These are phyloP conservation scores for Bradypodion pumilum DNA, from an alignment of 2,797 vertebrate species.

Conservation along the genomic window DNA sequence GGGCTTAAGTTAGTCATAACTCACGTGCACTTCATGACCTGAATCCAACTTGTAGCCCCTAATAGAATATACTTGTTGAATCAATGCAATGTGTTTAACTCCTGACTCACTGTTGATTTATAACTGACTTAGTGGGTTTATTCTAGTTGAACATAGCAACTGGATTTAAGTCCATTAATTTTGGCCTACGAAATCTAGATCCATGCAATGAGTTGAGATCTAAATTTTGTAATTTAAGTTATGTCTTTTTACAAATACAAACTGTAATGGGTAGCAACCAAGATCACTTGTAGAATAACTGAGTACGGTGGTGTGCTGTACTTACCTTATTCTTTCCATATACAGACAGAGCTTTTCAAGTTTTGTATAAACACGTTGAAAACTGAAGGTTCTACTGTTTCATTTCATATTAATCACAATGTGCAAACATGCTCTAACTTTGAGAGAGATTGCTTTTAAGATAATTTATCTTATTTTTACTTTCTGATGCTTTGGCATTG, in stretches of 20 bases:
- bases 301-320: background rate
- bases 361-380: slow-evolving; percentile 4
- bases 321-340: background rate
- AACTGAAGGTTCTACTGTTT: background rate
- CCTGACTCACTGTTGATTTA: too few species aligned
- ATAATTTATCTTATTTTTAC: background rate
- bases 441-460: background rate
- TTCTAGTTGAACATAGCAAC: too few species aligned
- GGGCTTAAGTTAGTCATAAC: background rate
- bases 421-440: background rate
- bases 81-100: too few species aligned
- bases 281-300: background rate
- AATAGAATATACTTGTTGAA: too few species aligned
- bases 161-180: background rate
- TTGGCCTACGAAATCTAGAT: background rate
- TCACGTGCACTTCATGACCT: too few species aligned
- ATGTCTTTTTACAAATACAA: background rate
- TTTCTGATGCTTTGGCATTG: background rate
- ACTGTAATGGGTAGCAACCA: background rate
- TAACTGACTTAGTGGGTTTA: too few species aligned
- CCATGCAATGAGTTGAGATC: background rate
- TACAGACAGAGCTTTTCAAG: background rate
- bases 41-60: too few species aligned
- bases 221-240: background rate
- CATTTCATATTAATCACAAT: background rate